phyloP scores from a whole-genome alignment of 2,888 invertebrate genomes.

The Rhodophaea formosa region DNA sequence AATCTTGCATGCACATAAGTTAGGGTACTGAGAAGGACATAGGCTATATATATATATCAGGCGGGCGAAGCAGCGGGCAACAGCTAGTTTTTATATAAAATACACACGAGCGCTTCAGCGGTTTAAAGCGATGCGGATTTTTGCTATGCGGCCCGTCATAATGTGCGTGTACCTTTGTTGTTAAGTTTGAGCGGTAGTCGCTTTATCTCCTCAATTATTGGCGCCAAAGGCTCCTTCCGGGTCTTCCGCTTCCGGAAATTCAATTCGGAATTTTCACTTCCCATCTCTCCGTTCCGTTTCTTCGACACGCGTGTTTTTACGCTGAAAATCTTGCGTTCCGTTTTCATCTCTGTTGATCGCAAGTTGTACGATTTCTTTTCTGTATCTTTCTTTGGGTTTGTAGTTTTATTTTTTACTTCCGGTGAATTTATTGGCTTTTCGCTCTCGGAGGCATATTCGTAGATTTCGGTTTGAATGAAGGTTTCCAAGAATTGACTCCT shows the following conservation, averaged over 20 bases:
- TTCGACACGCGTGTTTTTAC: conserved; percentile 47
- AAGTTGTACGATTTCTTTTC: conserved; percentile 62
- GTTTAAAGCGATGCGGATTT: too few species aligned
- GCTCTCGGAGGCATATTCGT: conserved; percentile 69
- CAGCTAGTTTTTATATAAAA: too few species aligned
- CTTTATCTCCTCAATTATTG: conserved; percentile 69
- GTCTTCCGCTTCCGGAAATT: conserved; percentile 38
- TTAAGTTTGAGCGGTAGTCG: conserved; percentile 54
- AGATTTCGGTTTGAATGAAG: conserved; percentile 56
- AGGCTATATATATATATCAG: too few species aligned
- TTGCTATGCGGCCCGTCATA: too few species aligned
- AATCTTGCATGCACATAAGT: too few species aligned
- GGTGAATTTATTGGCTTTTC: conserved; percentile 51
- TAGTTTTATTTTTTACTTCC: conserved; percentile 39
- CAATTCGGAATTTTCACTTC: conserved; percentile 29
- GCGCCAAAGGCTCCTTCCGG: conserved; percentile 58
- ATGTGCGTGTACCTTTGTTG: too few species aligned
- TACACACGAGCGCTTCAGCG: too few species aligned
- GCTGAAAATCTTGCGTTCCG: conserved; percentile 56
- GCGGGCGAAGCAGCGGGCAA: too few species aligned
- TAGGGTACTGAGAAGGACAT: too few species aligned
- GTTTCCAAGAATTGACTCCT: conserved; percentile 63
- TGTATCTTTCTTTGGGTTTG: conserved; percentile 40
- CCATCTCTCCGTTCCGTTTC: conserved; percentile 33
- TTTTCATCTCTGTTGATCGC: conserved; percentile 59